Evolutionary conservation across 2,113 vertebrate genomes (phyloP).

Genomic region (Oncorhynchus keta): DNA sequence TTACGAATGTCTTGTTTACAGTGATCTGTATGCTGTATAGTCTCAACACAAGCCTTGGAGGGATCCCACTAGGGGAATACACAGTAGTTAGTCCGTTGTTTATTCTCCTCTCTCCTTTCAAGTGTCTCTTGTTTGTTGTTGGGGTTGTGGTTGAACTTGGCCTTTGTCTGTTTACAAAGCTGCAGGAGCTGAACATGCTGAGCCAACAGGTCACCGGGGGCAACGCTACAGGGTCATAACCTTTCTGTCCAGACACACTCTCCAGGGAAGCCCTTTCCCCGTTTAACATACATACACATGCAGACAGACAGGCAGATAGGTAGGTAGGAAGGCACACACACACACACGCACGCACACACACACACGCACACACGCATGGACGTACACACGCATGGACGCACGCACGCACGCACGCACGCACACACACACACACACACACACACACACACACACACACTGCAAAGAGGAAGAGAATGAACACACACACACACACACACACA

Average conservation of each 20-base stretch:
- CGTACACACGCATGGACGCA: neutral
- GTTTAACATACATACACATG: conserved; percentile 8
- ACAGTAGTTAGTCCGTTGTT: conserved; percentile 23
- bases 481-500: neutral
- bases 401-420: neutral
- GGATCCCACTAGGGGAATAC: conserved; percentile 19
- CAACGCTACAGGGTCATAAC: conserved; percentile 47
- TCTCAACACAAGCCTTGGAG: neutral
- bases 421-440: neutral
- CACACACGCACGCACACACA: neutral
- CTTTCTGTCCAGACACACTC: conserved; percentile 56
- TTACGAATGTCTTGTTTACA: conserved; percentile 7
- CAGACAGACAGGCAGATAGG: neutral
- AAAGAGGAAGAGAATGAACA: no score
- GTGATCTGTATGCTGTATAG: conserved; percentile 6
- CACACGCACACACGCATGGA: neutral
- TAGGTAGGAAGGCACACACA: no score
- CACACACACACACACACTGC: conserved; percentile 6
- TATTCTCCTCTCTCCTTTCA: conserved; percentile 29
- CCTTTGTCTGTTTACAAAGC: conserved; percentile 44
- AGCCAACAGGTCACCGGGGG: conserved; percentile 34
- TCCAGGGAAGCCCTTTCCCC: conserved; percentile 39
- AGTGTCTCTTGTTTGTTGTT: conserved; percentile 35
- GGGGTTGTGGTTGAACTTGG: conserved; percentile 37
- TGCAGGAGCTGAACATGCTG: conserved; percentile 31